Base-by-base conservation (phyloP, 2,113 vertebrate species). In the Formicarius rufipectus region DNA sequence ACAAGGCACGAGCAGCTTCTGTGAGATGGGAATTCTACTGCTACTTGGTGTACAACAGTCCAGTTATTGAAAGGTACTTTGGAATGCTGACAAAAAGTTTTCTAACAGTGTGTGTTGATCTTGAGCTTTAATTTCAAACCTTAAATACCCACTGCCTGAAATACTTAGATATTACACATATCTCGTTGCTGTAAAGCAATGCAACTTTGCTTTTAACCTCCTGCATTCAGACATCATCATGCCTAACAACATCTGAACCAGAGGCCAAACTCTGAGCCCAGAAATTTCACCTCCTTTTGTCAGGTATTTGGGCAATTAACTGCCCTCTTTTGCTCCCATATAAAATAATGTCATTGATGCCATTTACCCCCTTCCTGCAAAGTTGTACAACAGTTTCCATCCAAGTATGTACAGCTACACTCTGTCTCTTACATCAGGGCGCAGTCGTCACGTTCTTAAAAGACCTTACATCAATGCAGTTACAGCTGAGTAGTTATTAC, bases 281-380 rank as follows among this genome's bases (percentile, higher is more conserved):
- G 56, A 59, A 23, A 81, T 50, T 96, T 63, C 71, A 95, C 85
- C 87, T 96, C 69, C 35, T 58, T 75, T 18, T 87, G 83, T 59
- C 95, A 97, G 93, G 18, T 75, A 19, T 35, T 59, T 60, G 92
- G 73, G 75, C 83, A 92, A 84, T 81, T 78, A 87, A 78, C 35
- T 89, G 91, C 44, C 87, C 52, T 91, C 68, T 45, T 82, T 80
- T 62, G 39, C 76, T 47, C 68, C 77, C 74, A 94, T 88, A 59
- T 21, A 87, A 93, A 95, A 96, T 49, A 40, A 92, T 50, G 87
- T 42, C 22, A 0, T 25, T 30, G 33, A 40, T 81, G 71, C 58
- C 93, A 96, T 95, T 94, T 94, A 93, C 85, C 87, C 87, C 87
- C 87, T 92, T 93, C 84, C 93, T 96, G 87, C 60, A 90, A 85